Evolutionary conservation across 2,797 vertebrate species (phyloP), one percentile per base, ranked within the genome.

Genomic region (Podargus strigoides): DNA sequence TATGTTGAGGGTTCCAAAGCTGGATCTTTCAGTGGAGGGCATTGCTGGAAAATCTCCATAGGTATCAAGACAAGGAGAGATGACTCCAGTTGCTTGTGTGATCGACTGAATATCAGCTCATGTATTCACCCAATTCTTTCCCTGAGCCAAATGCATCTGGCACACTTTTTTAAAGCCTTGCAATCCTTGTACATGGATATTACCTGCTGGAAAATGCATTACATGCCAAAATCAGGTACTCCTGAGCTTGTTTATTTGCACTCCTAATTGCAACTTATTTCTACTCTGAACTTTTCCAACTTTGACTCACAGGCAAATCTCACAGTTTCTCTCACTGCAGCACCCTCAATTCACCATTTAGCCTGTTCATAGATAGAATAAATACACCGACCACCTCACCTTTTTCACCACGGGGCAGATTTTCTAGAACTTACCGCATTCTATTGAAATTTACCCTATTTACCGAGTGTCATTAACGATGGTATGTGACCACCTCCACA

Each of bases 391-490:
- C 32, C 53, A 18, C 15, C 69, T 68, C 84, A 36, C 42, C 15
- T 75, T 58, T 66, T 26, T 8, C 42, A 55, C 46, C 70, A 42
- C 0, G 0, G 34, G 68, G 19, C 30, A 36, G 16, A 13, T 79
- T 85, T 76, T 37, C 63, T 26, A n/a, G 32, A 53, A 26, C 4
- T 62, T 30, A 14, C 47, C 56, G 36, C 44, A 2, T 59, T 46
- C 36, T 78, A 85, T 58, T 19, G 37, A 39, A 37, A 37, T 70
- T 53, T 70, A 10, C 16, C 34, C 5, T 53, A 0, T 41, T 78
- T 30, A 14, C 27, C 1, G 2, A 26, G 23, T 21, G 22, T 12
- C 5, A 10, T n/a, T 79, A 47, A 5, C 24, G 30, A 1, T 10
- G 75, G 37, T 37, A 17, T 22, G 49, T 55, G 69, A 10, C 10